Evolutionary conservation across 1,140 invertebrate genomes (phyloP), one percentile per base, ranked within the genome.

Genomic region (Stegodyphus dumicola): DNA sequence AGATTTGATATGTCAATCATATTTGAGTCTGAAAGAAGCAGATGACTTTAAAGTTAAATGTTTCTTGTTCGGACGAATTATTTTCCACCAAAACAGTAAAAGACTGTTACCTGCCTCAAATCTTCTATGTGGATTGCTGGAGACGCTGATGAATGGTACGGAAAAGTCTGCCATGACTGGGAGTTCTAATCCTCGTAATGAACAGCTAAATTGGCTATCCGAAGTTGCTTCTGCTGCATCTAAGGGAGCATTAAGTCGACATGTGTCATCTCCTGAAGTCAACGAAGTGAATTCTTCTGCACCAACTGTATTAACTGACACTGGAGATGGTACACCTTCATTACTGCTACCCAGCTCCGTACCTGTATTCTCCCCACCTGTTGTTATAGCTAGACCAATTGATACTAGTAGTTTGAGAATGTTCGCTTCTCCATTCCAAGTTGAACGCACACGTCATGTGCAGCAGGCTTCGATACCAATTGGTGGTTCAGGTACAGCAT

Each of bases 111-210:
- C 54, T 51, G 6, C 7, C 17, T 6, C 49, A 11, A n/a, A 80
- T 33, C 64, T 60, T 66, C 78, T 17, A 60, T 71, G 78, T 66
- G 18, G 54, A 18, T 74, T 76, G 65, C 74, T 15, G 64, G 48
- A 33, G 17, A 33, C 69, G 74, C 74, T n/a, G 73, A 87, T 88
- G 87, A 87, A 88, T 87, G 87, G 86, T 69, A 69, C 86, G 18
- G 86, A 86, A 60, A 77, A 85, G 5, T n/a, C 54, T 56, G 17
- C 79, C 69, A 86, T 86, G 76, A 81, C 71, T 18, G 86, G 86
- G 49, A 77, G 80, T 60, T 53, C 64, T 15, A 74, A 86, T 13
- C 75, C 76, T 54, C 71, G 65, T 48, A 17, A 75, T 71, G 75
- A 86, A 33, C 65, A 86, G 11, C 54, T 86, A 33, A 77, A 54